Evolutionary conservation across 2,797 vertebrate species (phyloP).

Genomic region (Crenichthys baileyi): DNA sequence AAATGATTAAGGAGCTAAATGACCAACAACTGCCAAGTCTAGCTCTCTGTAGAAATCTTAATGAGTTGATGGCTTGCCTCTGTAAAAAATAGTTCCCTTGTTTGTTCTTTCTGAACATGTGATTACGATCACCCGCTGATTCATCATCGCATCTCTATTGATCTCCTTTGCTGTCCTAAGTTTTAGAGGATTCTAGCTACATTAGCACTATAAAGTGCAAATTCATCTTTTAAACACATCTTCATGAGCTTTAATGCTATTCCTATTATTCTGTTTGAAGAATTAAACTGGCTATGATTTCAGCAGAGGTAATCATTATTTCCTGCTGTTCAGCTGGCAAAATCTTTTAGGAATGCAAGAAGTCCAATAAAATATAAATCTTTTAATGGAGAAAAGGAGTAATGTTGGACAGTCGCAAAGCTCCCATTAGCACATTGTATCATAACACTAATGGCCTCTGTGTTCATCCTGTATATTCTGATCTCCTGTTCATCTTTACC

Average conservation of each 20-base stretch:
- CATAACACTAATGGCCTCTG: background rate
- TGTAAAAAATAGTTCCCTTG: background rate
- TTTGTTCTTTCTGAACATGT: background rate
- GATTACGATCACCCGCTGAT: background rate
- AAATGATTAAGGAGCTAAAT: background rate
- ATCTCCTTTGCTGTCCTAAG: background rate
- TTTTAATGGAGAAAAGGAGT: background rate
- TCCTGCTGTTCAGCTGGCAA: background rate
- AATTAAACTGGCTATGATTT: background rate
- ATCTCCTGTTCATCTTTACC: background rate
- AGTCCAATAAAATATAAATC: background rate
- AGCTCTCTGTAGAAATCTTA: background rate
- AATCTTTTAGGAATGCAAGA: background rate
- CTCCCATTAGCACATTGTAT: background rate
- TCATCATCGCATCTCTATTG: background rate
- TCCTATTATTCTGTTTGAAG: background rate
- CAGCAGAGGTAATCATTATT: background rate
- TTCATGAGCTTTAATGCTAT: background rate
- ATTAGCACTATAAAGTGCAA: background rate
- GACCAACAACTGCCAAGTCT: background rate
- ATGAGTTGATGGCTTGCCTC: background rate
- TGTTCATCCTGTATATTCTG: background rate
- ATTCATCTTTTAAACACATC: background rate
- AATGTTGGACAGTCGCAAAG: background rate
- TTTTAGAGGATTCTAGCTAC: background rate